These are phyloP conservation scores for Silurus glanis DNA, from an alignment of 2,113 vertebrate genomes.

Conservation along the genomic window DNA sequence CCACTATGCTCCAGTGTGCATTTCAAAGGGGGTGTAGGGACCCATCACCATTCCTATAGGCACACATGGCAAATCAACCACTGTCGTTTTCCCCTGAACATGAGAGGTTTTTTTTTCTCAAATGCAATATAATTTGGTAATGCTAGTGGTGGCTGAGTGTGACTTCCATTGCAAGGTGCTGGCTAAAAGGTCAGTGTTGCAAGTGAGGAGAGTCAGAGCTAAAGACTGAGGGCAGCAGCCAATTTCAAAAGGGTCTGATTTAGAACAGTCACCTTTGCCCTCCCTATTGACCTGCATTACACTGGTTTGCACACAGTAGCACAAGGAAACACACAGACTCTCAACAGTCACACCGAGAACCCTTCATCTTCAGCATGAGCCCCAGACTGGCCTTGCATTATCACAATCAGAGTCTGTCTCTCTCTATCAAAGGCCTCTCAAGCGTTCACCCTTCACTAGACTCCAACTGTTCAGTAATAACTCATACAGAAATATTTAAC, in stretches of 20 bases:
- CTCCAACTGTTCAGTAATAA: slow-evolving; percentile 16
- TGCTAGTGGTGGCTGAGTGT: not conserved
- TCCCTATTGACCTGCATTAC: slow-evolving; percentile 51
- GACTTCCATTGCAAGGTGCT: slow-evolving; percentile 21
- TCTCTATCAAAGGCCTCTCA: not conserved
- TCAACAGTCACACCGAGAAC: slow-evolving; percentile 20
- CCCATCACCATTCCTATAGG: not conserved
- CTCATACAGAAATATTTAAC: not conserved
- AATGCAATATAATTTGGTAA: slow-evolving; percentile 18
- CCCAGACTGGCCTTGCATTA: slow-evolving; percentile 30
- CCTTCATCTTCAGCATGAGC: slow-evolving; percentile 21
- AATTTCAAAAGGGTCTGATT: slow-evolving; percentile 49
- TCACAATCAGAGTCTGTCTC: slow-evolving; percentile 22
- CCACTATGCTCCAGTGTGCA: slow-evolving; percentile 6
- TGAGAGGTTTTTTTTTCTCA: slow-evolving; percentile 19
- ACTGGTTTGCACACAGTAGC: slow-evolving; percentile 34
- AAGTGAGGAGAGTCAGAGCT: slow-evolving; percentile 36
- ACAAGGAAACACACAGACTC: slow-evolving; percentile 23
- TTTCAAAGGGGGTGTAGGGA: slow-evolving; percentile 8
- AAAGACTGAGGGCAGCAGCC: slow-evolving; percentile 48
- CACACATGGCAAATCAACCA: not conserved
- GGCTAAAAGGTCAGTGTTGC: slow-evolving; percentile 3
- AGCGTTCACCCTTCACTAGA: not conserved
- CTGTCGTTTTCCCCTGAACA: not conserved
- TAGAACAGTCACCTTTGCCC: slow-evolving; percentile 32